Evolutionary conservation across 2,113 vertebrate genomes (phyloP), one percentile per base, ranked within the genome.

Genomic region (Xenopus borealis): DNA sequence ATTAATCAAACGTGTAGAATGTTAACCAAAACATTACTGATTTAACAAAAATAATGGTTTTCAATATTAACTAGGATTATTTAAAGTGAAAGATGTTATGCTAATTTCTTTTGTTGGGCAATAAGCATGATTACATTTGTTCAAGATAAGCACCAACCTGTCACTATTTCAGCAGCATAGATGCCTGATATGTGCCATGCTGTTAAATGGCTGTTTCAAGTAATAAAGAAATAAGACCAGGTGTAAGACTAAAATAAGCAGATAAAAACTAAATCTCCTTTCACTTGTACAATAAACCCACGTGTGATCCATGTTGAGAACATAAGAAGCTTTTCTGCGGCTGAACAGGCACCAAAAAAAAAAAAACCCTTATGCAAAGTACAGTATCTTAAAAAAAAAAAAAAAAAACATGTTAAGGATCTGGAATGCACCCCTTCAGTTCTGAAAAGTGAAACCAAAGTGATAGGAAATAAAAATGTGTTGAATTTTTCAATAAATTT

Each of bases 291-390:
- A 67, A 69, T 61, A 33, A 50, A 16, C 55, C 72, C 58, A 44
- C 20, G 46, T 69, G 66, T 46, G 44, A 75, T 75, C 65, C 23
- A 61, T 59, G 40, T 30, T 67, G 66, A 74, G 63, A 66, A 68
- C 57, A 12, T 69, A 62, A 75, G 65, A 59, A 75, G 58, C 46
- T 69, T 75, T 69, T 68, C 65, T 63, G 52, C 46, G 52, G 57
- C 46, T 52, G 9, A 69, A 62, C 27, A 62, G 20, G 27, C 55
- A 75, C 23, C 62, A 75, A 50, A 50, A 50, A 69, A 75, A 50
- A 50, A 50, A 50, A 13, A 13, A 50, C 12, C 47, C 11, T 10
- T 10, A 40, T 40, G 47, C 47, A 13, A 50, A 50, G 47, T 50
- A 50, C n/a, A n/a, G n/a, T n/a, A n/a, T n/a, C n/a, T n/a, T n/a